Conservation (phyloP, 2,797 vertebrate genomes). For the Adelosebastes latens region DNA sequence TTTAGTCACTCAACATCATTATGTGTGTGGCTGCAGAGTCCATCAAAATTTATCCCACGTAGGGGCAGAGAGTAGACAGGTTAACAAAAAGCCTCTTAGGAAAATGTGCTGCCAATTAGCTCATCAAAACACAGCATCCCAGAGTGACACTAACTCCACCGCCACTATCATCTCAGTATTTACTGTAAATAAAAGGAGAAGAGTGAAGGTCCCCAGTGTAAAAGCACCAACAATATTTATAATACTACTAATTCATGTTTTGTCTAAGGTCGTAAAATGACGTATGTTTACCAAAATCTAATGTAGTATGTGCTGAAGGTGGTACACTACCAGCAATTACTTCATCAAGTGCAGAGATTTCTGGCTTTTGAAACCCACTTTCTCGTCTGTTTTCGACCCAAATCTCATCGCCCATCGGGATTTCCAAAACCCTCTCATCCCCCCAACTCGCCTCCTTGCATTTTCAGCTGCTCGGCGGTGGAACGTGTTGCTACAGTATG, state of each 20-base stretch:
- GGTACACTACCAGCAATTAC: not conserved
- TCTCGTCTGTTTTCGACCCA: not conserved
- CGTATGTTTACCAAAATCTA: not conserved
- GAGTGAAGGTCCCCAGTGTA: not conserved
- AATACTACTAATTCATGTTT: not conserved
- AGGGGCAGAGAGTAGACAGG: slow-evolving; percentile 12
- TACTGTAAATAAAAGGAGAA: slow-evolving; percentile 30
- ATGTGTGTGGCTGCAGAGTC: not conserved
- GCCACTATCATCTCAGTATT: slow-evolving; percentile 9
- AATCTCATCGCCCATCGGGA: not conserved
- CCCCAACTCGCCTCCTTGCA: not conserved
- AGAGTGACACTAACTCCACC: slow-evolving; percentile 28
- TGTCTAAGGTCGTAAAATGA: not conserved
- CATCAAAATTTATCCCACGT: slow-evolving; percentile 25
- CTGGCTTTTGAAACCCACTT: not conserved
- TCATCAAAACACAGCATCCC: slow-evolving; percentile 50
- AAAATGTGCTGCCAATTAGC: slow-evolving; percentile 55
- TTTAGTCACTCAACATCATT: slow-evolving; percentile 5
- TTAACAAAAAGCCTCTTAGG: slow-evolving; percentile 69
- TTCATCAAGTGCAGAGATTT: slow-evolving; percentile 1
- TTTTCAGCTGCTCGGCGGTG: slow-evolving; percentile 7
- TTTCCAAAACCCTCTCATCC: slow-evolving; percentile 3
- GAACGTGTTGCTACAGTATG: not conserved
- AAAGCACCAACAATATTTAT: not conserved
- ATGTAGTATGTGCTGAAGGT: not conserved